Evolutionary conservation across 1,140 invertebrate species (phyloP).

Genomic region (Carposina sasakii): DNA sequence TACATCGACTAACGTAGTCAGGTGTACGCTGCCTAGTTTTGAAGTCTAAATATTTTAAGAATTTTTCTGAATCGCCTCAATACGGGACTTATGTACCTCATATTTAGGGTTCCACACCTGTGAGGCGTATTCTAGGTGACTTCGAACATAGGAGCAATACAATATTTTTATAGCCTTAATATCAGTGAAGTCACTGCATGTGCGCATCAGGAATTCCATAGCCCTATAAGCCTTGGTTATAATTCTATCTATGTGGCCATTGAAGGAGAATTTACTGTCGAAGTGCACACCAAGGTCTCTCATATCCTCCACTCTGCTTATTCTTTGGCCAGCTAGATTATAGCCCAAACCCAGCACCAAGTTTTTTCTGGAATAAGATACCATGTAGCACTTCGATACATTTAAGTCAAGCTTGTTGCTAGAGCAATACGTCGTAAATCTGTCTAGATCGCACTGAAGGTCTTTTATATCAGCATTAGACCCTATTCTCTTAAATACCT

Average conservation of each 20-base stretch:
- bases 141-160: constrained; percentile 6
- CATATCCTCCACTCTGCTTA: background rate
- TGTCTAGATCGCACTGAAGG: background rate
- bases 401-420: constrained; percentile 4
- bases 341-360: background rate
- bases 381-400: background rate
- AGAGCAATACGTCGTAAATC: background rate
- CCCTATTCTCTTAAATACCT: constrained; percentile 3
- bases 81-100: background rate
- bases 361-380: constrained; percentile 1
- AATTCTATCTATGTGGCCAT: constrained; percentile 2
- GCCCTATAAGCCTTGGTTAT: constrained; percentile 2
- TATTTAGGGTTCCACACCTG: constrained; percentile 6
- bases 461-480: background rate
- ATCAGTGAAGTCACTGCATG: background rate
- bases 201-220: constrained; percentile 1
- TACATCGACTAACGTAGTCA: too few species aligned
- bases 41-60: background rate
- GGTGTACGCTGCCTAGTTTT: too few species aligned
- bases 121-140: constrained; percentile 6
- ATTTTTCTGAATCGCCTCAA: constrained; percentile 4
- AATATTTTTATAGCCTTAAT: constrained; percentile 8
- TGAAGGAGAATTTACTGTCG: constrained; percentile 1
- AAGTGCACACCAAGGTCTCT: constrained; percentile 1
- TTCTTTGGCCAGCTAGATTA: background rate